phyloP scores from a whole-genome alignment of 2,888 invertebrate genomes.

The Periphyllus acericola region DNA sequence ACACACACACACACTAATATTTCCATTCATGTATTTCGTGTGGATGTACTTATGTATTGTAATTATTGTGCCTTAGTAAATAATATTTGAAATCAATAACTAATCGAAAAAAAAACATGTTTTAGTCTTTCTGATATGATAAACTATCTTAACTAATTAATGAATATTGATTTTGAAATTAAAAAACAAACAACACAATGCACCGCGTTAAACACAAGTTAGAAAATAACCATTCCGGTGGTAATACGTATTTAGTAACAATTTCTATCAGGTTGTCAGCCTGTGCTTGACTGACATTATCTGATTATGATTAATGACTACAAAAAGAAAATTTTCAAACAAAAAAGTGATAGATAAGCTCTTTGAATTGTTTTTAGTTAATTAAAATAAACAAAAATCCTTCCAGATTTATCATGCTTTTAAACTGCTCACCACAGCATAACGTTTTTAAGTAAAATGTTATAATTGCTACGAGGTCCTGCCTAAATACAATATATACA shows the following conservation, averaged over 20 bases:
- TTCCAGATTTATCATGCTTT: background rate
- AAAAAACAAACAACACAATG: background rate
- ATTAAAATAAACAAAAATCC: slow-evolving; percentile 38
- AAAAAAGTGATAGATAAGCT: slow-evolving; percentile 44
- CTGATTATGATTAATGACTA: slow-evolving; percentile 16
- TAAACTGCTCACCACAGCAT: background rate
- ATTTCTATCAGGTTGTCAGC: slow-evolving; percentile 8
- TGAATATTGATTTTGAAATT: background rate
- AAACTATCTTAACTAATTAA: too few relatives aligned
- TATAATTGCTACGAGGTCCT: background rate
- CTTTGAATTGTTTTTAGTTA: slow-evolving; percentile 50
- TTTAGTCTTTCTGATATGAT: too few relatives aligned
- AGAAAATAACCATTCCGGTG: background rate
- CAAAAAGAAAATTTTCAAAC: slow-evolving; percentile 53
- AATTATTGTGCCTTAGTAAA: background rate
- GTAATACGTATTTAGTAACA: background rate
- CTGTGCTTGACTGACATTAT: slow-evolving; percentile 50
- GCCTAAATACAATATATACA: background rate
- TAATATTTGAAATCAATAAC: background rate
- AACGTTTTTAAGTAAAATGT: background rate
- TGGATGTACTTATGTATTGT: background rate
- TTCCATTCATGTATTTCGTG: background rate
- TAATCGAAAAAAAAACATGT: background rate
- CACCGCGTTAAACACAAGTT: background rate
- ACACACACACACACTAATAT: background rate